These are phyloP conservation scores for Aphelocoma coerulescens DNA, from an alignment of 2,113 vertebrate genomes.

Conservation along the genomic window DNA sequence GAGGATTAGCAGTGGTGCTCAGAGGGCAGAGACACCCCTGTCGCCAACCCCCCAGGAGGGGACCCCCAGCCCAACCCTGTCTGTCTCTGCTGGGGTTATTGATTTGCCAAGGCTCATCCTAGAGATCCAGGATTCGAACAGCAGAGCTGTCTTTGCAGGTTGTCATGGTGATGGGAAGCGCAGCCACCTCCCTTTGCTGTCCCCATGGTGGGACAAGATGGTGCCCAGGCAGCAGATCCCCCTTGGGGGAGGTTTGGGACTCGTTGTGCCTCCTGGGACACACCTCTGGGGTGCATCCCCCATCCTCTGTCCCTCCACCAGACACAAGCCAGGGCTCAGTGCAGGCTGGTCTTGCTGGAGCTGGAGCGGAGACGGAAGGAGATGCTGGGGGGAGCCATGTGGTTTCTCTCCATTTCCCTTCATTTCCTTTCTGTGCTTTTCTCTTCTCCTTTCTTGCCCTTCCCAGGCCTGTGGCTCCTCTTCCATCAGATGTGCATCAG, in stretches of 20 bases:
- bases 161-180: slow-evolving; percentile 33
- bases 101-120: slow-evolving; percentile 35
- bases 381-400: background rate
- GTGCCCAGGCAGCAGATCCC: background rate
- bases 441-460: background rate
- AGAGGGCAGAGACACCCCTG: background rate
- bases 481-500: background rate
- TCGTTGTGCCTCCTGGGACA: fast-evolving
- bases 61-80: background rate
- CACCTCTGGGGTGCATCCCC: background rate
- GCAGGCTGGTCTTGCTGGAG: background rate
- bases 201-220: fast-evolving
- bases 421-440: background rate
- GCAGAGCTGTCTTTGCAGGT: slow-evolving; percentile 21
- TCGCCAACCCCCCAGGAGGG: background rate
- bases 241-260: fast-evolving
- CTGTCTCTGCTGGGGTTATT: background rate
- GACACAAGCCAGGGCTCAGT: fast-evolving
- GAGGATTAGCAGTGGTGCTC: background rate
- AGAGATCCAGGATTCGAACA: background rate
- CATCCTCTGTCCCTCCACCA: background rate
- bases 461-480: background rate
- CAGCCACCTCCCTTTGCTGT: slow-evolving; percentile 27
- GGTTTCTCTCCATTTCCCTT: background rate
- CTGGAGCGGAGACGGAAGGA: background rate